Base-by-base conservation (phyloP, 1,140 invertebrate species). In the Rhopalosiphum maidis region DNA sequence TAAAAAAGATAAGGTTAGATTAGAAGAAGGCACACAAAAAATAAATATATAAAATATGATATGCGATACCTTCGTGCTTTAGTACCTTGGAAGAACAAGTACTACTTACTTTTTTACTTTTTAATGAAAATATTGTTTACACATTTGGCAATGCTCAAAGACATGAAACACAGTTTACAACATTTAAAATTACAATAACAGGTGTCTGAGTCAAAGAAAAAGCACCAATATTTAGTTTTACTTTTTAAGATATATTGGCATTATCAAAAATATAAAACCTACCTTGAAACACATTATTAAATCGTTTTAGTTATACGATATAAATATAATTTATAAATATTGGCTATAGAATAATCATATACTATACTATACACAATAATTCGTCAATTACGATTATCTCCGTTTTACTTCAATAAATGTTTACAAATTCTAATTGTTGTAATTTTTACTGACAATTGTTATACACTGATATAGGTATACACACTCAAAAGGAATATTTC, bases 1-100 rank as follows among this genome's bases (percentile, higher is more conserved):
- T 91, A 41, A 68, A 91, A 68, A 68, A 68, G 15, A 68, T 91
- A 68, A 91, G 41, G 30, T 60, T 41, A 90, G 54, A 43, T 90
- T 90, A 68, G n/a, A 88, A 88, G n/a, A 88, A 89, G 3, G 37
- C 46, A 86, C 4, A 89, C 1, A 23, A 23, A 54, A 86, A 86
- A 25, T 0, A 9, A 41, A 41, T 8, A 11, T 9, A 25, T 43
- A n/a, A 77, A 77, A 77, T 77, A 77, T 30, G 83, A 46, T 46
- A 25, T 22, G n/a, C n/a, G 22, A 37, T 25, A 37, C 22, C n/a
- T 7, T 15, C 43, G 2, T n/a, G 48, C n/a, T 30, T 54, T n/a
- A n/a, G 5, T 21, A 25, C 5, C n/a, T 89, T 89, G 2, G 21
- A 25, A 22, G 8, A 37, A 89, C 35, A 35, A 18, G 85, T 86